Evolutionary conservation across 1,140 invertebrate species (phyloP).

Genomic region (Laupala kohalensis): DNA sequence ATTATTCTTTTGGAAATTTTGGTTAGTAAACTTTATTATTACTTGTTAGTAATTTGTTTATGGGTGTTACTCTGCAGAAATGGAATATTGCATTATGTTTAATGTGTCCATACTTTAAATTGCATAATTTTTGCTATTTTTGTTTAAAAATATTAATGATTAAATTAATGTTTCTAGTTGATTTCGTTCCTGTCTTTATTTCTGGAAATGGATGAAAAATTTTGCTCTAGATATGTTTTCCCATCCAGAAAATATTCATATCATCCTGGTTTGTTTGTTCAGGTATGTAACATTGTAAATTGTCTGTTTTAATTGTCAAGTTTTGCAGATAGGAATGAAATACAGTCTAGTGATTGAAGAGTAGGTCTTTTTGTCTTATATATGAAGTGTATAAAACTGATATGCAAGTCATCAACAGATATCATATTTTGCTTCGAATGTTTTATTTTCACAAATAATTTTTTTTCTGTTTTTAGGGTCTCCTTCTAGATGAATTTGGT

Average conservation of each 20-base stretch:
- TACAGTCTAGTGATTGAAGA: background rate
- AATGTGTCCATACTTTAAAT: no score
- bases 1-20: no score
- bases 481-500: constrained; percentile 13
- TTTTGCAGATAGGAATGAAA: no score
- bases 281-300: constrained; percentile 6
- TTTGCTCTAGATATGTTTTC: constrained; percentile 10
- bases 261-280: constrained; percentile 10
- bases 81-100: no score
- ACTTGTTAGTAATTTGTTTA: no score
- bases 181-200: constrained; percentile 13
- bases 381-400: background rate
- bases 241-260: constrained; percentile 10
- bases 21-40: no score
- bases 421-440: background rate
- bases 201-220: constrained; percentile 8
- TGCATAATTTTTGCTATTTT: no score
- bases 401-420: background rate
- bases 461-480: constrained; percentile 10
- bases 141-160: no score
- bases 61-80: no score
- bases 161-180: constrained; percentile 8
- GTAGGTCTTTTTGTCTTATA: background rate
- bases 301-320: background rate
- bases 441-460: background rate